A percentile compares a stretch with the other conserved stretches of the same genome.
Evolutionary conservation across 2,113 vertebrate species (phyloP).

Genomic region (Planiliza haematocheilus): DNA sequence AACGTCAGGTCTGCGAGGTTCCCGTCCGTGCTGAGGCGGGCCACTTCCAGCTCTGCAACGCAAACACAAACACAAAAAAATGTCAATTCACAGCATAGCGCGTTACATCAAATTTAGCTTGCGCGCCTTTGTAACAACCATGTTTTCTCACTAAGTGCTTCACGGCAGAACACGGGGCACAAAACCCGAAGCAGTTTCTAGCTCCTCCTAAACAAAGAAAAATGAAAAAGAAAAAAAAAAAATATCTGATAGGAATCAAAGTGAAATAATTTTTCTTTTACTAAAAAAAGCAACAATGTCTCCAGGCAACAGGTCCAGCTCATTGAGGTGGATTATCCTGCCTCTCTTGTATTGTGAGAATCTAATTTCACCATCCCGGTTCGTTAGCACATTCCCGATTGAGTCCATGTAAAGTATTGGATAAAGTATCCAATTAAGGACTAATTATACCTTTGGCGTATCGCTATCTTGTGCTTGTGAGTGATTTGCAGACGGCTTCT

Average conservation of each 20-base stretch:
- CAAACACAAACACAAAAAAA: constrained; percentile 53
- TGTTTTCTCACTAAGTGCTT: constrained; percentile 69
- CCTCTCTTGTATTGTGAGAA: constrained; percentile 61
- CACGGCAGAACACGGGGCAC: constrained; percentile 31
- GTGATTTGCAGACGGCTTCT: constrained; percentile 63
- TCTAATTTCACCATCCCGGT: constrained; percentile 67
- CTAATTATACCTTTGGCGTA: constrained; percentile 77
- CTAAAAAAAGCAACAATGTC: constrained; percentile 62
- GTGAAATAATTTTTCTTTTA: constrained; percentile 48
- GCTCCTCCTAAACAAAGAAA: constrained; percentile 28
- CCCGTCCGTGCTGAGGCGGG: constrained; percentile 95
- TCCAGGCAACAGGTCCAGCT: constrained; percentile 64
- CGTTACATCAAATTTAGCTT: constrained; percentile 55
- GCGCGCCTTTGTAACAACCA: constrained; percentile 46
- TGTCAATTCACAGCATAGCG: constrained; percentile 49
- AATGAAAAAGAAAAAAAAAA: constrained; percentile 18
- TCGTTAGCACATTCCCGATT: constrained; percentile 66
- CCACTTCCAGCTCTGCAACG: constrained; percentile 91
- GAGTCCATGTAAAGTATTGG: constrained; percentile 66
- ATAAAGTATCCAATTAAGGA: constrained; percentile 78
- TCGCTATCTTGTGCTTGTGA: constrained; percentile 63
- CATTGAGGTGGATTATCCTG: constrained; percentile 55
- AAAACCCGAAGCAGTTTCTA: constrained; percentile 34
- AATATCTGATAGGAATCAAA: constrained; percentile 40
- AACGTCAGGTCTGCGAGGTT: constrained; percentile 94